phyloP scores from a whole-genome alignment of 2,797 vertebrate genomes.

The Anabas testudineus region DNA sequence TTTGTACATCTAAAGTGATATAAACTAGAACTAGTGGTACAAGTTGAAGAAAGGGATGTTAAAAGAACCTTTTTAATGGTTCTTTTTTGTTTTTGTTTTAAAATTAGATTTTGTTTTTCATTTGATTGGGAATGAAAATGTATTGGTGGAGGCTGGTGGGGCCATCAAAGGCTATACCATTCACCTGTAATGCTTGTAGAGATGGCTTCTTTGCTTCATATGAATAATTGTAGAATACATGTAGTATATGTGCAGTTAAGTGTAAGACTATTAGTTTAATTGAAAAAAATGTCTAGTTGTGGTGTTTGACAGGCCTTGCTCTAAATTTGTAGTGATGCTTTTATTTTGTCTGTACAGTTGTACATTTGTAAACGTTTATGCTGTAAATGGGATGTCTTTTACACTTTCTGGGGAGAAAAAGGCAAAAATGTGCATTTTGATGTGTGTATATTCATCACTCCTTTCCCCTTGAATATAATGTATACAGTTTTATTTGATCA shows the following conservation, averaged over 20 bases:
- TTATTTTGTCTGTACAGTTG: conserved; percentile 99
- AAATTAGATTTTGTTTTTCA: conserved; percentile 6
- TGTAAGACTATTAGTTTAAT: conserved; percentile 96
- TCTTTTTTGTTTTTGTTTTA: conserved; percentile 28
- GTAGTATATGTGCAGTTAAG: conserved; percentile 98
- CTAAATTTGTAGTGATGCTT: conserved; percentile 95
- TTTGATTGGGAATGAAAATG: conserved; percentile 72
- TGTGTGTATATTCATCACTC: conserved; percentile 97
- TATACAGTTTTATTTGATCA: conserved; percentile 97
- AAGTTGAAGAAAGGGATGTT: conserved; percentile 64
- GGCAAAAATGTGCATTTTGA: conserved; percentile 93
- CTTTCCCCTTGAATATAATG: conserved; percentile 96
- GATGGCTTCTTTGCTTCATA: conserved; percentile 92
- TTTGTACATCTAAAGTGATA: conserved; percentile 58
- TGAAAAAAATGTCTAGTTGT: conserved; percentile 85
- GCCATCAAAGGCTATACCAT: conserved; percentile 87
- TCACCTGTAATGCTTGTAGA: conserved; percentile 93
- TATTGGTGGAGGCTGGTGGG: conserved; percentile 75
- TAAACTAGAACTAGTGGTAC: conserved; percentile 55
- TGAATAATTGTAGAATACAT: conserved; percentile 91
- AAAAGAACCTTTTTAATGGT: conserved; percentile 53
- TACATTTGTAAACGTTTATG: conserved; percentile 99
- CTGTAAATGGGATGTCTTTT: conserved; percentile 99
- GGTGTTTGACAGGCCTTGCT: conserved; percentile 95
- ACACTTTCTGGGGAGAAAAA: conserved; percentile 87